Evolutionary conservation across 1,140 invertebrate genomes (phyloP).

Genomic region (Protaetia brevitarsis): DNA sequence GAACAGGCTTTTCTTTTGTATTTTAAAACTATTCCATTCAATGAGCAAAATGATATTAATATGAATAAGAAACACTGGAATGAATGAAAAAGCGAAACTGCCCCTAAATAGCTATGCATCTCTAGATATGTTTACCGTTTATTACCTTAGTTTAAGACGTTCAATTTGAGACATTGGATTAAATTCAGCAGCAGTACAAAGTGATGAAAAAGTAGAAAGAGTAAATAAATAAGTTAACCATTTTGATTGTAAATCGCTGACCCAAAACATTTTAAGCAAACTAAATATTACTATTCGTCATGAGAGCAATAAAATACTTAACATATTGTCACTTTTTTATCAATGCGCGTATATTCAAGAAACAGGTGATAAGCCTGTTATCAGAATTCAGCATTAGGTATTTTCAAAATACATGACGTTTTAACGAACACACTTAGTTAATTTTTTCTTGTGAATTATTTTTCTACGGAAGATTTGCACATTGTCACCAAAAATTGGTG

Average conservation of each 20-base stretch:
- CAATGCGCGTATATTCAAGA: slow-evolving; percentile 22
- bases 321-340: slow-evolving; percentile 36
- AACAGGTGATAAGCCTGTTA: slow-evolving; percentile 29
- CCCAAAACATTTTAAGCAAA: slow-evolving; percentile 21
- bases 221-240: neutral
- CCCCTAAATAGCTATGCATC: too few relatives aligned
- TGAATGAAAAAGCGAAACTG: too few relatives aligned
- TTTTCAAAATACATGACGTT: slow-evolving; percentile 1
- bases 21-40: slow-evolving; percentile 3
- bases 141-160: slow-evolving; percentile 56
- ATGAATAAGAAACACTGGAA: slow-evolving; percentile 30
- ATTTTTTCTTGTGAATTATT: too few relatives aligned
- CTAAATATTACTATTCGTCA: slow-evolving; percentile 29
- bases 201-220: slow-evolving; percentile 22
- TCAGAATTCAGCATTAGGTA: neutral
- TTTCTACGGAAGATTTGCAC: too few relatives aligned
- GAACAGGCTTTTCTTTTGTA: neutral
- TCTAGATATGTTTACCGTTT: too few relatives aligned
- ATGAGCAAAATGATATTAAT: neutral
- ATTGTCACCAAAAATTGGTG: too few relatives aligned
- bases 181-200: slow-evolving; percentile 30
- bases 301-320: slow-evolving; percentile 29
- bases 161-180: slow-evolving; percentile 59
- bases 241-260: neutral
- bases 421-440: neutral